These are phyloP conservation scores for Lapara coniferarum DNA, from an alignment of 2,888 invertebrate genomes.

Conservation along the genomic window DNA sequence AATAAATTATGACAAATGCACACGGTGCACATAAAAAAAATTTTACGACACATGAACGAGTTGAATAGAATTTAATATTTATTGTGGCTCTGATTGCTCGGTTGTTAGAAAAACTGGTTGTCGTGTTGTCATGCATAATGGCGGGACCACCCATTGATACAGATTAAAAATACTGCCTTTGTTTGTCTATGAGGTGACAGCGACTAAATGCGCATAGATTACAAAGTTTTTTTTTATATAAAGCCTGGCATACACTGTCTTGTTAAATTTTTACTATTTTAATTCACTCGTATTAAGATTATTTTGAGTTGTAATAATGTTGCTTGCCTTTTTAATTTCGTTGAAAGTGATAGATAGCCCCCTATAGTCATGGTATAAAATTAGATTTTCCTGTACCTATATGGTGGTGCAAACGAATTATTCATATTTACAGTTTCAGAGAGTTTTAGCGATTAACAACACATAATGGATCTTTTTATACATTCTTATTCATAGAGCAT, in stretches of 20 bases:
- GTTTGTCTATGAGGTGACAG: slow-evolving; percentile 42
- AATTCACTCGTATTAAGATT: too few relatives aligned
- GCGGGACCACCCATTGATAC: slow-evolving; percentile 55
- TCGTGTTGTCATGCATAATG: slow-evolving; percentile 52
- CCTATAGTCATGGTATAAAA: too few relatives aligned
- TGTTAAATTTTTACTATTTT: too few relatives aligned
- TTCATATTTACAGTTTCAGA: too few relatives aligned
- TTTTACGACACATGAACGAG: slow-evolving; percentile 31
- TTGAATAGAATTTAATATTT: slow-evolving; percentile 48
- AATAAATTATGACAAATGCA: slow-evolving; percentile 15
- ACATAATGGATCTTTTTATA: too few relatives aligned
- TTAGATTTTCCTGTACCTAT: too few relatives aligned
- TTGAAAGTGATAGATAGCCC: too few relatives aligned
- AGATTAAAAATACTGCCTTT: slow-evolving; percentile 44
- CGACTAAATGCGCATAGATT: slow-evolving; percentile 35
- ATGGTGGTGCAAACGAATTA: too few relatives aligned
- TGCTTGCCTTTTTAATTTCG: too few relatives aligned
- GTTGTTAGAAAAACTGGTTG: slow-evolving; percentile 55
- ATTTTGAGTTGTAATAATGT: too few relatives aligned
- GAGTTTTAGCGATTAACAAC: too few relatives aligned
- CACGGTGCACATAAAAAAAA: slow-evolving; percentile 28
- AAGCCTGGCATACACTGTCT: slow-evolving; percentile 8
- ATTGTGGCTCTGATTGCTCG: slow-evolving; percentile 62
- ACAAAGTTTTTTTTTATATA: slow-evolving; percentile 36
- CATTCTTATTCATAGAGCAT: too few relatives aligned